Evolutionary conservation across 2,113 vertebrate species (phyloP).

Genomic region (Corythoichthys intestinalis): DNA sequence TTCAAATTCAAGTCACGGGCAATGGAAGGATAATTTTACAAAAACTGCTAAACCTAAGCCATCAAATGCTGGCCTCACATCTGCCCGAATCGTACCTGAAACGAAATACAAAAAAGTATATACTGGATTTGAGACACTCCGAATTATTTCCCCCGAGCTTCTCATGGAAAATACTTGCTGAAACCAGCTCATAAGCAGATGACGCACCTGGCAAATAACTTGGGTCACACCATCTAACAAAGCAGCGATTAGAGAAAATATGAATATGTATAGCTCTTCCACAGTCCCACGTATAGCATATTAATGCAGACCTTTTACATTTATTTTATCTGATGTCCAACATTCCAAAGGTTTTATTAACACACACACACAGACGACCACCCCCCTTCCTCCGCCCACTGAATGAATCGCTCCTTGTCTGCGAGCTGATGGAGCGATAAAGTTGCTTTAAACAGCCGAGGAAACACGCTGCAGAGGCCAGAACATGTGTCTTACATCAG

Average conservation of each 20-base stretch:
- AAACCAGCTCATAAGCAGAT: not conserved
- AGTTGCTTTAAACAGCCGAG: conserved; percentile 67
- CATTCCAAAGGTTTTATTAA: conserved; percentile 30
- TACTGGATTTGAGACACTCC: not conserved
- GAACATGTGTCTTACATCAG: conserved; percentile 73
- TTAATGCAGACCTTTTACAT: conserved; percentile 5
- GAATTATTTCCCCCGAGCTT: not conserved
- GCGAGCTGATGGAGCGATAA: conserved; percentile 70
- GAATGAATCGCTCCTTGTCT: conserved; percentile 71
- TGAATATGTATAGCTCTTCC: not conserved
- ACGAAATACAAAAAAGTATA: not conserved
- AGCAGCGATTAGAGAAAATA: not conserved
- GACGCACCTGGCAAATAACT: not conserved
- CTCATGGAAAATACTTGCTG: not conserved
- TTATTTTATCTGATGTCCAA: conserved; percentile 10
- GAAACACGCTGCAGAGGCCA: conserved; percentile 52
- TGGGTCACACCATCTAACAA: not conserved
- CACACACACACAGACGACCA: conserved; percentile 8
- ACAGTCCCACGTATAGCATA: not conserved
- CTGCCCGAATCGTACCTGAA: not conserved
- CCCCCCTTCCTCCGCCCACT: conserved; percentile 18
- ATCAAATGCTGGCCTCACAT: not conserved
- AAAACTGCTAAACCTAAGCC: not conserved
- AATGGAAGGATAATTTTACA: not conserved
- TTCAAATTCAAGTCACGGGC: not conserved